Conservation (phyloP, 53 echinoderm and acorn worm genomes). For the Actinopyga echinites region DNA sequence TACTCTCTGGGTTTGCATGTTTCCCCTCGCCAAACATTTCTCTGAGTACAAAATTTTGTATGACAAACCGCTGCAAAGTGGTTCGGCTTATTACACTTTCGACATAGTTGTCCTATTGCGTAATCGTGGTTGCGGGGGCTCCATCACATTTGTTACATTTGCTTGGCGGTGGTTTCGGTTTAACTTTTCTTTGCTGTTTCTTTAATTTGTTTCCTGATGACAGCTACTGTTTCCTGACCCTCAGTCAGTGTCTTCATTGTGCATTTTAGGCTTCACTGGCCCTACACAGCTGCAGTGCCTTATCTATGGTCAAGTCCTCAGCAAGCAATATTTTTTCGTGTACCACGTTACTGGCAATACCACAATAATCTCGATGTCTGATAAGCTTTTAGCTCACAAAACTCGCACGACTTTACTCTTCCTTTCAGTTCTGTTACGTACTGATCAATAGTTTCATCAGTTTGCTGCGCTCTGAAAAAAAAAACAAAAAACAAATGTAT, state of each 20-base stretch:
- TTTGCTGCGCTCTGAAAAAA: conserved; percentile 42
- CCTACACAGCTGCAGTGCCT: no score
- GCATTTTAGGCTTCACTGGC: not conserved
- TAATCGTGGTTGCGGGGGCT: not conserved
- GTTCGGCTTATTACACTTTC: not conserved
- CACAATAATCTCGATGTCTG: conserved; percentile 48
- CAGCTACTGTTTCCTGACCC: not conserved
- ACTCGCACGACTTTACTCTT: conserved; percentile 55
- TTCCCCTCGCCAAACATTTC: no score
- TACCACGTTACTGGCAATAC: conserved; percentile 28
- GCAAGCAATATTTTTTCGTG: conserved; percentile 34
- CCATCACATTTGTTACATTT: not conserved
- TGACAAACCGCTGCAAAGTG: not conserved
- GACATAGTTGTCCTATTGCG: not conserved
- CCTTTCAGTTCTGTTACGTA: no score
- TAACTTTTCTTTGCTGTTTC: not conserved
- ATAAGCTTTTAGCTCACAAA: conserved; percentile 49
- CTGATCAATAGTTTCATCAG: no score
- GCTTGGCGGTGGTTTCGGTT: not conserved
- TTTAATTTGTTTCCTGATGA: not conserved
- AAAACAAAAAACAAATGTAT: conserved; percentile 45
- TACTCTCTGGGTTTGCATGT: no score
- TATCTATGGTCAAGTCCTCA: conserved; percentile 16
- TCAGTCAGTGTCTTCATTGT: not conserved
- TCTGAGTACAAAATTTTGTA: not conserved